Evolutionary conservation across 92 coral and sea anemone species (phyloP), one percentile per base, ranked within the genome.

Genomic region (Plumapathes pennacea): DNA sequence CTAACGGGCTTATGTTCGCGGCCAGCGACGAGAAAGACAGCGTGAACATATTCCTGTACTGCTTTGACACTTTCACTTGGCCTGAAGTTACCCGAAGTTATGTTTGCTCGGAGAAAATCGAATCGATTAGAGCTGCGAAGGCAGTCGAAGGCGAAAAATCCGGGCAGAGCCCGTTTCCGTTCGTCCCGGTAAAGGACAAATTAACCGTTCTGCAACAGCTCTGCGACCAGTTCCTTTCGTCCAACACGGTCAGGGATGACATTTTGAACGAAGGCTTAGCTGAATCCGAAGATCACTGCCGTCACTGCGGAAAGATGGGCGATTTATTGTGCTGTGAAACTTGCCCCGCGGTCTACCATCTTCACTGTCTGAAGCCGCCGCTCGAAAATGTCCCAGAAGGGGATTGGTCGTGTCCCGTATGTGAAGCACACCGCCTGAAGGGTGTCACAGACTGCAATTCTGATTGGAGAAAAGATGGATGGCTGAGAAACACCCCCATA

Each of bases 391-490:
- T 92, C 21, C 98, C 98, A 1, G 94, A 84, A 17, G 98, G 98
- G 51, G 98, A 92, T 84, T 92, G 98, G 98, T 65, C 88, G 38
- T 92, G 98, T 57, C 98, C 98, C 56, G 81, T 92, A 85, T 92
- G 98, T 67, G 89, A 84, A 71, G 71, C 59, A 15, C 89, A 92
- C 78, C 85, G 73, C 27, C 76, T 92, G 25, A 85, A 81, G 77
- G 98, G 98, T 62, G 98, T 92, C 50, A 80, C 94, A 20, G 98
- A 92, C 67, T 92, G 98, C 49, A 63, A 51, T 19, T 56, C 77
- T 64, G 80, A 64, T 42, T 89, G 98, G 82, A 83, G 71, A 74
- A 88, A 72, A 43, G 85, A 80, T 69, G 89, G 86, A 39, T 80
- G 96, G 90, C 80, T 78, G 2, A 77, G 98, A 61, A 85, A 92